Conservation (phyloP, 2,888 invertebrate species). For the Yponomeuta evonymella region DNA sequence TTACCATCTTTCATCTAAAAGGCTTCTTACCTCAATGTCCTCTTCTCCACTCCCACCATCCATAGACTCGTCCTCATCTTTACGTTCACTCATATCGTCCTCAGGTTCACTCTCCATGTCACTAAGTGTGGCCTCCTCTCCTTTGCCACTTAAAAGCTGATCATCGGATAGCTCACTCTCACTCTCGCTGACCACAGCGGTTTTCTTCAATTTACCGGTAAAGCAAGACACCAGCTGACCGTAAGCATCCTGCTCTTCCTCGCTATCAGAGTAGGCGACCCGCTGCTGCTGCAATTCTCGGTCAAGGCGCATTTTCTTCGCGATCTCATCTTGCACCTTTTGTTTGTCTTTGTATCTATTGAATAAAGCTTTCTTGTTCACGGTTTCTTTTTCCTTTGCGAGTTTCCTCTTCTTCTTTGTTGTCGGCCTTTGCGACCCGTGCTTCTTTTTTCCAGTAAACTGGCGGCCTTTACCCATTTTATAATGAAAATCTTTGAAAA, state of each 20-base stretch:
- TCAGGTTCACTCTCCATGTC: conserved; percentile 35
- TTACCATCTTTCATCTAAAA: no score
- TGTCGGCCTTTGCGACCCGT: conserved; percentile 34
- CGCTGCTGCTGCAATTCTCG: conserved; percentile 43
- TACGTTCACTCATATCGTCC: conserved; percentile 13
- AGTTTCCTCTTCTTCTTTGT: conserved; percentile 44
- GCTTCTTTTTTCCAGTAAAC: conserved; percentile 37
- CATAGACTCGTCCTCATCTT: conserved; percentile 15
- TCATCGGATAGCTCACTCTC: conserved; percentile 29
- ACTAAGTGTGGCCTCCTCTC: conserved; percentile 36
- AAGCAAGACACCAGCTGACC: conserved; percentile 73
- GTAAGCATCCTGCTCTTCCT: conserved; percentile 62
- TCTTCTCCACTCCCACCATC: conserved; percentile 2
- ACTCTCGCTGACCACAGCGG: conserved; percentile 40
- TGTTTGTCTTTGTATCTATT: conserved; percentile 70
- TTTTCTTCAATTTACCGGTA: conserved; percentile 32
- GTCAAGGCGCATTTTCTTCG: conserved; percentile 57
- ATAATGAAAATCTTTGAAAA: neutral
- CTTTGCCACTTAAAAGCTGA: conserved; percentile 22
- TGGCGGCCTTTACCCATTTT: conserved; percentile 24
- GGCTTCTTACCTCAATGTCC: neutral
- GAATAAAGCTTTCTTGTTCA: conserved; percentile 64
- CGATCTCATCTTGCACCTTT: conserved; percentile 63
- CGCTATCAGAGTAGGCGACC: conserved; percentile 70
- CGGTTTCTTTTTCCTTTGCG: conserved; percentile 36